Evolutionary conservation across 2,113 vertebrate species (phyloP), one percentile per base, ranked within the genome.

Genomic region (Pimephales promelas): DNA sequence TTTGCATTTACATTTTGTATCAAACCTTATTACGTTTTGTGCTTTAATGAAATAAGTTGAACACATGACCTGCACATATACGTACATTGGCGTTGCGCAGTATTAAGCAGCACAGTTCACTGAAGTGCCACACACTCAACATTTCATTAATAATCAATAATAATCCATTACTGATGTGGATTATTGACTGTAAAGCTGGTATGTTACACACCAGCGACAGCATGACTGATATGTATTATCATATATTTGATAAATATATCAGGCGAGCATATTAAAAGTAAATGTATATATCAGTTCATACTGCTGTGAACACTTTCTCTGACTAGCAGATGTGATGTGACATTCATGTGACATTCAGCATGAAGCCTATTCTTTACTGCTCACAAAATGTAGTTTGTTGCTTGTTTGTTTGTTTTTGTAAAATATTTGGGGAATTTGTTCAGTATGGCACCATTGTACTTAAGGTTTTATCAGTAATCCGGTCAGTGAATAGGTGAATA

Each of bases 131-230:
- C 6, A 79, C 56, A 5, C 43, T 45, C 10, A 47, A 26, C 24
- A 20, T 14, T 47, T 22, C 59, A 78, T 61, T 24, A 78, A 78
- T 61, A 66, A 66, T 75, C 16, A 10, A 75, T 75, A 75, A 31
- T 11, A 45, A 40, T 66, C 4, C 10, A 79, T 79, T 64, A 49
- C 10, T 47, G 26, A 31, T 36, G 28, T 26, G 36, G 57, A 31
- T 61, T 13, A n/a, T 79, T 79, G 56, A 2, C 43, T 64, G 43
- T 66, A 26, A 64, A 49, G 56, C 7, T 61, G 13, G 34, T 20
- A 24, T 61, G 22, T 78, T 24, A 40, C 54, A 40, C 34, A 40
- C 3, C 74, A 77, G 31, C 45, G 70, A 40, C 20, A n/a, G 34
- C 34, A 40, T 40, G 64, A 68, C n/a, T n/a, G n/a, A n/a, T n/a